These are phyloP conservation scores for Eolophus roseicapilla DNA, from an alignment of 2,113 vertebrate genomes.

Conservation along the genomic window DNA sequence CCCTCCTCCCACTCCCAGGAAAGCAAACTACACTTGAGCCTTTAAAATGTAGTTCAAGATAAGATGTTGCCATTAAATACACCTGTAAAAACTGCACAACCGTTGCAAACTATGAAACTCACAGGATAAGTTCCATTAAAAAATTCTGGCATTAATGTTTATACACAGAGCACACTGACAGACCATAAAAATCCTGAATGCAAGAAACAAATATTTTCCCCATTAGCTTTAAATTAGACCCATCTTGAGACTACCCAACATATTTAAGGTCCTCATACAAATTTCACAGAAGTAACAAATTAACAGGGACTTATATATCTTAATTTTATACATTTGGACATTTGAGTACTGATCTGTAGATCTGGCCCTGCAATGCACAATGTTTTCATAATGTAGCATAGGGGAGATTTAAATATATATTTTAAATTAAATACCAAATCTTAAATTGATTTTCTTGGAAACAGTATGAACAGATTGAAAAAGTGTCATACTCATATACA, in stretches of 20 bases:
- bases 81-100: conserved; percentile 4
- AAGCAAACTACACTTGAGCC: background rate
- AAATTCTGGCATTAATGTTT: background rate
- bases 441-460: background rate
- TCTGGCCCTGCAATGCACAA: background rate
- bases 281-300: background rate
- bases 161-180: background rate
- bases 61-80: conserved; percentile 28
- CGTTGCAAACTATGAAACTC: background rate
- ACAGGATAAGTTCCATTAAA: background rate
- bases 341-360: background rate
- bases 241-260: background rate
- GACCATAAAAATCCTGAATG: background rate
- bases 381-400: background rate
- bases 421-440: background rate
- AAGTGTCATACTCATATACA: background rate
- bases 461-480: background rate
- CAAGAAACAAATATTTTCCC: background rate
- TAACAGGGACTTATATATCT: background rate
- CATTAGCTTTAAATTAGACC: background rate
- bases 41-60: conserved; percentile 20
- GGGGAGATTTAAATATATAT: background rate
- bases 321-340: background rate
- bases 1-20: background rate
- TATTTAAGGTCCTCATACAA: background rate